These are phyloP conservation scores for Ophonus ardosiacus DNA, from an alignment of 2,888 invertebrate species.

Conservation along the genomic window DNA sequence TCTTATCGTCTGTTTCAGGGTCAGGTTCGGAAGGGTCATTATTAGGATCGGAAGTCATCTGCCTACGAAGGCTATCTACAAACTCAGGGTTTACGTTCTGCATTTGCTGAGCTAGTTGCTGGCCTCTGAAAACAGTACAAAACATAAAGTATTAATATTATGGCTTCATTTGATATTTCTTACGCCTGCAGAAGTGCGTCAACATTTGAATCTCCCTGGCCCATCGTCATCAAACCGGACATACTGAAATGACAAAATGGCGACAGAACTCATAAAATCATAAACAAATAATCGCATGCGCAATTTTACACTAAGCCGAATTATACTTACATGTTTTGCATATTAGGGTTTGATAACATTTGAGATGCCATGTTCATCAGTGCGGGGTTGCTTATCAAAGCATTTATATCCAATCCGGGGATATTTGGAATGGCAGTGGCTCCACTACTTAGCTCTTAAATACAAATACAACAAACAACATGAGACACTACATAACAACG, in stretches of 20 bases:
- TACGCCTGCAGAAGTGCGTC: conserved; percentile 72
- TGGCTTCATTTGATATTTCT: conserved; percentile 64
- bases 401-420: conserved; percentile 78
- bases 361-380: conserved; percentile 91
- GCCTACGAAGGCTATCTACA: conserved; percentile 85
- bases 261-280: neutral
- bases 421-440: conserved; percentile 3
- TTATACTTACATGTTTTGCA: conserved; percentile 82
- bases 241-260: conserved; percentile 69
- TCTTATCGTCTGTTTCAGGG: conserved; percentile 6
- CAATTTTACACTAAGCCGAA: neutral
- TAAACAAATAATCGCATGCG: neutral
- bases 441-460: neutral
- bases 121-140: conserved; percentile 77
- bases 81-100: conserved; percentile 89
- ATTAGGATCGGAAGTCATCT: conserved; percentile 73
- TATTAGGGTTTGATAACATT: conserved; percentile 90
- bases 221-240: conserved; percentile 72
- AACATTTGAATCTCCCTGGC: conserved; percentile 71
- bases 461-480: too few relatives aligned
- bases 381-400: conserved; percentile 88
- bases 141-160: conserved; percentile 1
- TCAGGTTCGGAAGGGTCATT: conserved; percentile 7
- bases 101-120: conserved; percentile 90
- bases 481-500: too few relatives aligned